These are phyloP conservation scores for Orgyia antiqua DNA, from an alignment of 2,888 invertebrate genomes.

Conservation along the genomic window DNA sequence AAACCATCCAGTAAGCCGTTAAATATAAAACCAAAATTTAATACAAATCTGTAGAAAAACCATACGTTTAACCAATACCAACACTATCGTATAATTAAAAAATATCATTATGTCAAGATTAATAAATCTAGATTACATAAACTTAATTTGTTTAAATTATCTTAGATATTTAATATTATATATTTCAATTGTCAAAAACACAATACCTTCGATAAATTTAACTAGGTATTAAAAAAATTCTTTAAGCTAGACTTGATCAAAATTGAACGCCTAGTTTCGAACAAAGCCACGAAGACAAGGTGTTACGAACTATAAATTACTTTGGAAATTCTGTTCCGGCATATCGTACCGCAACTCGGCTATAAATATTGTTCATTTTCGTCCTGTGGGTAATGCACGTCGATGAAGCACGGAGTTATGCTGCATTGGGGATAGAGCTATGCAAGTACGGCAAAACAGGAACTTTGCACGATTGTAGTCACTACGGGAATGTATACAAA, in stretches of 20 bases:
- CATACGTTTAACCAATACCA: no score
- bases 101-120: no score
- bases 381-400: constrained; percentile 58
- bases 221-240: constrained; percentile 18
- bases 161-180: constrained; percentile 26
- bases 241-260: constrained; percentile 20
- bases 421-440: constrained; percentile 29
- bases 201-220: constrained; percentile 7
- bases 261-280: constrained; percentile 22
- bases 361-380: constrained; percentile 72
- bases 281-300: constrained; percentile 39
- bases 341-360: constrained; percentile 54
- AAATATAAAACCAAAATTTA: no score
- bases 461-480: constrained; percentile 30
- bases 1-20: no score
- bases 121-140: no score
- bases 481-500: constrained; percentile 20
- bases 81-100: no score
- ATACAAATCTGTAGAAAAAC: no score
- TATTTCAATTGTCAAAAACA: constrained; percentile 26
- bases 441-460: constrained; percentile 11
- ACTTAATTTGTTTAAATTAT: no score
- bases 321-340: constrained; percentile 58
- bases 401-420: constrained; percentile 46
- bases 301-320: constrained; percentile 68